Percentiles rank a stretch among this genome's conserved stretches.
Evolutionary conservation across 1,140 invertebrate genomes (phyloP).

Genomic region (Tetraneura akinire): DNA sequence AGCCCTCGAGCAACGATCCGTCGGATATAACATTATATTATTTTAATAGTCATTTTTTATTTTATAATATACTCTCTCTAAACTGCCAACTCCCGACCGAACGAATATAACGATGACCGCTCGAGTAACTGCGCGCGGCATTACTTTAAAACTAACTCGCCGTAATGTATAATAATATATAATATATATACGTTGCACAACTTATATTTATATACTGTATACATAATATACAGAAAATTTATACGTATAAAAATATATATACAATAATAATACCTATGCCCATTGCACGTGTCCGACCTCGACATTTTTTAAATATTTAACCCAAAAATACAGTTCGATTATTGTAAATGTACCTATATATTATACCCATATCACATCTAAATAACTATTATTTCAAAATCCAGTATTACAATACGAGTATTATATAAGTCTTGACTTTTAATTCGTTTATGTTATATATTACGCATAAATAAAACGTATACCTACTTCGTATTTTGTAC

Average conservation of each 20-base stretch:
- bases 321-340: too few relatives aligned
- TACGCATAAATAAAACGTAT: too few relatives aligned
- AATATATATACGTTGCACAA: neutral
- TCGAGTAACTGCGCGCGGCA: neutral
- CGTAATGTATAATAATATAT: constrained; percentile 23
- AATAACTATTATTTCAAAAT: too few relatives aligned
- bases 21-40: constrained; percentile 33
- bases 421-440: too few relatives aligned
- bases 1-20: constrained; percentile 30
- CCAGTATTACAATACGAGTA: too few relatives aligned
- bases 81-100: neutral
- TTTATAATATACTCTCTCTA: constrained; percentile 8
- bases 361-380: too few relatives aligned
- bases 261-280: too few relatives aligned
- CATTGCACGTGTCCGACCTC: neutral
- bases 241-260: too few relatives aligned
- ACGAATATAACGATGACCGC: constrained; percentile 1
- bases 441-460: too few relatives aligned
- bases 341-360: too few relatives aligned
- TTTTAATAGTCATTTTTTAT: constrained; percentile 33
- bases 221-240: too few relatives aligned
- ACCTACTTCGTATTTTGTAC: too few relatives aligned
- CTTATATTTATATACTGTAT: neutral
- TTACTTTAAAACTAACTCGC: neutral
- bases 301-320: neutral